Evolutionary conservation across 2,113 vertebrate species (phyloP).

Genomic region (Theristicus caerulescens): DNA sequence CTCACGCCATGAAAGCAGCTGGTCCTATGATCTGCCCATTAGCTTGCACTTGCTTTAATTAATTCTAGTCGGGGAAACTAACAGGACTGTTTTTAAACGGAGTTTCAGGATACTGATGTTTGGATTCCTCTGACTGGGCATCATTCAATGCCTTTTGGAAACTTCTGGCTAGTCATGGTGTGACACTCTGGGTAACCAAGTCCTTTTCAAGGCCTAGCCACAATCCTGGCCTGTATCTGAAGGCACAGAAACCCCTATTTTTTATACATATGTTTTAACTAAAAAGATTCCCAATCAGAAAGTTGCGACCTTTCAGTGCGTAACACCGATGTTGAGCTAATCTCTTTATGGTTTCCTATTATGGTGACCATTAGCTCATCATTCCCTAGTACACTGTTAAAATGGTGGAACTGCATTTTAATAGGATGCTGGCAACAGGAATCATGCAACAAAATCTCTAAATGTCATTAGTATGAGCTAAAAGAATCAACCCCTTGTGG

Average conservation of each 20-base stretch:
- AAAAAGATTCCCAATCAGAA: background rate
- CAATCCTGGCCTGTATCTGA: background rate
- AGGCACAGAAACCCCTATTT: background rate
- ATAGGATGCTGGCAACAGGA: background rate
- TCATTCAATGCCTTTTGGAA: background rate
- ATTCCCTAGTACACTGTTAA: background rate
- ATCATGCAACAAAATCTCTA: background rate
- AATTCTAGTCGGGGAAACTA: constrained; percentile 9
- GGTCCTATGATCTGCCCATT: constrained; percentile 39
- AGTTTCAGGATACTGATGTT: background rate
- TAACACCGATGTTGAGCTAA: background rate
- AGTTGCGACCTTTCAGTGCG: background rate
- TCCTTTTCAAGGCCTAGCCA: background rate
- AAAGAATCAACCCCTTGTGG: background rate
- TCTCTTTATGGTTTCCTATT: background rate
- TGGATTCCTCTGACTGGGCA: background rate
- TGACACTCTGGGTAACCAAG: background rate
- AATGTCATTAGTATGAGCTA: background rate
- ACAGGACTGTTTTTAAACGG: background rate
- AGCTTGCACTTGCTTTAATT: constrained; percentile 14
- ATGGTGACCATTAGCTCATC: background rate
- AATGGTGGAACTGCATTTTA: background rate
- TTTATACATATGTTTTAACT: background rate
- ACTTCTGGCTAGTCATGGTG: background rate
- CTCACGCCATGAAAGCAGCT: constrained; percentile 35